phyloP scores from a whole-genome alignment of 2,113 vertebrate genomes.

The Melanerpes formicivorus region DNA sequence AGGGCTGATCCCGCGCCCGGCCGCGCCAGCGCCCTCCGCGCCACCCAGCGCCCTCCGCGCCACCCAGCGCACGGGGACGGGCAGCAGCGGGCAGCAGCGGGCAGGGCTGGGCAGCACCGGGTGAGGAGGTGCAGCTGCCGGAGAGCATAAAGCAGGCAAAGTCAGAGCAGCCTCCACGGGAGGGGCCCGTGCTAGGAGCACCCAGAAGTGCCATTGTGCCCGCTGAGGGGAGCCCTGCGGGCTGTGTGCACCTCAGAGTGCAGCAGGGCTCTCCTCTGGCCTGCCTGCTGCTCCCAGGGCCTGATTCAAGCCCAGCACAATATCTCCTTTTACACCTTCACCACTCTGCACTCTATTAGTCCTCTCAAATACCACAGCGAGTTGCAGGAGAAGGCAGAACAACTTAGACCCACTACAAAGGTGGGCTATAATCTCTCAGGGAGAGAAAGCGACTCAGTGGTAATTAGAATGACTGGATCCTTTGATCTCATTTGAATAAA shows the following conservation, averaged over 20 bases:
- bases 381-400: background rate
- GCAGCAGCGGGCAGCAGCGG: no score
- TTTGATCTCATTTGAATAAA: background rate
- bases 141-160: no score
- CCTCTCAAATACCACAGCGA: background rate
- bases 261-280: background rate
- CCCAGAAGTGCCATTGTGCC: background rate
- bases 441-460: background rate
- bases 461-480: background rate
- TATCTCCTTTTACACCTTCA: background rate
- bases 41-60: slow-evolving; percentile 26
- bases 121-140: no score
- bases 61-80: background rate
- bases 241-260: accelerated
- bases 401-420: background rate
- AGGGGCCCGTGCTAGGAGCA: background rate
- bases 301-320: background rate
- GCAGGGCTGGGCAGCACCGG: accelerated
- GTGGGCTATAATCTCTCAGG: background rate
- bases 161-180: no score
- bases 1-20: slow-evolving; percentile 80
- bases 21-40: slow-evolving; percentile 71
- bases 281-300: background rate
- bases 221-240: accelerated
- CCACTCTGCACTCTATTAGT: accelerated